A percentile compares a stretch with the other conserved stretches of the same genome.
Evolutionary conservation across 2,113 vertebrate genomes (phyloP).

Genomic region (Physeter macrocephalus): DNA sequence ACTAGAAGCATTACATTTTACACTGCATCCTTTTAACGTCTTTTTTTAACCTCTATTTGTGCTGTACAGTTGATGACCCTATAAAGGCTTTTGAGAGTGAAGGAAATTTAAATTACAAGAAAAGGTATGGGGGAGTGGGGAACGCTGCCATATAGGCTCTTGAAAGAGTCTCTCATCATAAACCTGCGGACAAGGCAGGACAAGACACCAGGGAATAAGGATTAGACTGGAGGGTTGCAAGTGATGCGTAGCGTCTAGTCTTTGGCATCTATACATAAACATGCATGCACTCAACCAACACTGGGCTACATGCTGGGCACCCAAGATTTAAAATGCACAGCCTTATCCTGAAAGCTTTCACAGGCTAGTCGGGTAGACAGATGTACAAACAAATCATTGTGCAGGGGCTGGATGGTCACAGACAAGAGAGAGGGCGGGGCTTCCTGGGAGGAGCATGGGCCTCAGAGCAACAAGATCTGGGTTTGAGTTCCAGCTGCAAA

Average conservation of each 20-base stretch:
- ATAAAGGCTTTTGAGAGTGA: not conserved
- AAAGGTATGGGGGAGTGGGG: not conserved
- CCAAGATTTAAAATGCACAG: not conserved
- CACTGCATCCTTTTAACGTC: not conserved
- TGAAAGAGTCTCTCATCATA: not conserved
- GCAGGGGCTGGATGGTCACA: not conserved
- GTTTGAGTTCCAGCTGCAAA: not conserved
- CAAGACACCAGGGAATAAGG: not conserved
- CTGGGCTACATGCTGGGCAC: not conserved
- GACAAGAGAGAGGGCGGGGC: not conserved
- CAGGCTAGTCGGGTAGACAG: not conserved
- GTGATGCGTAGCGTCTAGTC: not conserved
- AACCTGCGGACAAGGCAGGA: not conserved
- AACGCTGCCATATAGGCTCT: not conserved
- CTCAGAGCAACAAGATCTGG: not conserved
- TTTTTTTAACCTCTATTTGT: not conserved
- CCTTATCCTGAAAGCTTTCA: not conserved
- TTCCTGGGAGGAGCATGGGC: not conserved
- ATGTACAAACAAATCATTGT: not conserved
- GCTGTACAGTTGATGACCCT: not conserved
- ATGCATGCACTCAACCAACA: not conserved
- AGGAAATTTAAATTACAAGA: constrained; percentile 8
- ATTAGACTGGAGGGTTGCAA: not conserved
- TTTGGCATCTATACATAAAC: not conserved
- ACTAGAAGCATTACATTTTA: not conserved